Conservation (phyloP, 2,888 invertebrate genomes). For the Fragum sueziense region DNA sequence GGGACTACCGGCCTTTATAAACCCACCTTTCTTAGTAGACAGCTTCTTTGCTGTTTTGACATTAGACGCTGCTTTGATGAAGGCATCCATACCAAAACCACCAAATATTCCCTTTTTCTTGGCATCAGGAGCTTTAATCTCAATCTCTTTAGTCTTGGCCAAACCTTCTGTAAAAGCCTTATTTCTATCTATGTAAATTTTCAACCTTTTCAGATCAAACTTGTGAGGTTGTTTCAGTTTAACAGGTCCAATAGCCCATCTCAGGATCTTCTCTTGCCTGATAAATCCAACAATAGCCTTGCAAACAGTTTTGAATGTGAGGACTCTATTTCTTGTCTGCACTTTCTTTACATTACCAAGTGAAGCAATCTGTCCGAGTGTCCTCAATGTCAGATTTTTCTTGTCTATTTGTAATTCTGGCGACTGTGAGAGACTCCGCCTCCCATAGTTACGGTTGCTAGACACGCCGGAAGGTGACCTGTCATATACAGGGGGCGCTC, state of each 20-base stretch:
- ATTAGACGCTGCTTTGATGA: conserved; percentile 21
- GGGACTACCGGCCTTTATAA: conserved; percentile 34
- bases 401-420: conserved; percentile 24
- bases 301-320: conserved; percentile 63
- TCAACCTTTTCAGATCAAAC: conserved; percentile 62
- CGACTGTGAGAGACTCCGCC: conserved; percentile 51
- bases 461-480: conserved; percentile 37
- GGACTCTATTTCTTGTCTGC: conserved; percentile 46
- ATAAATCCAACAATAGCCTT: conserved; percentile 61
- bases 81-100: conserved; percentile 29
- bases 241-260: conserved; percentile 59
- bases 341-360: conserved; percentile 24
- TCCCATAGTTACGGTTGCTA: conserved; percentile 28
- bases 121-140: conserved; percentile 59
- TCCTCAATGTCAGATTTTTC: conserved; percentile 6
- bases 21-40: conserved; percentile 40
- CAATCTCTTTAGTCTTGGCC: conserved; percentile 54
- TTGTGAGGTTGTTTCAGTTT: conserved; percentile 57
- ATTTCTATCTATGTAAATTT: conserved; percentile 57
- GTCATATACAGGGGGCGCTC: not conserved
- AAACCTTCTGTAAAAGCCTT: conserved; percentile 60
- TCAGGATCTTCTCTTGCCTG: conserved; percentile 61
- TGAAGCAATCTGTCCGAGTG: conserved; percentile 21
- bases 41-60: conserved; percentile 38
- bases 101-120: conserved; percentile 5